These are phyloP conservation scores for Diarsia mendica DNA, from an alignment of 2,888 invertebrate species.

Conservation along the genomic window DNA sequence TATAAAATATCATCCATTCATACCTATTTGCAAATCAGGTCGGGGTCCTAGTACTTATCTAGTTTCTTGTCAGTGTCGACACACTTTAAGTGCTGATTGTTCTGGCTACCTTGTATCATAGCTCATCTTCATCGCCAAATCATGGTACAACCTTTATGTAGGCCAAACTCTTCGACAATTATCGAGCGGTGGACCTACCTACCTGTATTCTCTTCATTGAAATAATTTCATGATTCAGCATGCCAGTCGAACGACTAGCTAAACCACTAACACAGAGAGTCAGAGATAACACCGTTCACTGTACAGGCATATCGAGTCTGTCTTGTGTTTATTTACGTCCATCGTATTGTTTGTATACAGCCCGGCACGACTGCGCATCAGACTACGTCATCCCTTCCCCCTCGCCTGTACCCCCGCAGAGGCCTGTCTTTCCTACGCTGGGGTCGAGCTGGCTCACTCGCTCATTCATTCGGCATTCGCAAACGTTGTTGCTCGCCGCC, in stretches of 20 bases:
- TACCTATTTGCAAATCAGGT: conserved; percentile 12
- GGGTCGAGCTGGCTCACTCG: conserved; percentile 86
- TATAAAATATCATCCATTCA: conserved; percentile 2
- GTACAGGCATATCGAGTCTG: conserved; percentile 79
- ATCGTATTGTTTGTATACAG: conserved; percentile 90
- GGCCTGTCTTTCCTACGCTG: conserved; percentile 84
- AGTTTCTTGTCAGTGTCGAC: conserved; percentile 3
- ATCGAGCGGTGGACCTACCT: conserved; percentile 26
- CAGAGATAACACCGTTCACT: conserved; percentile 85
- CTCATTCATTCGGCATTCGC: conserved; percentile 90
- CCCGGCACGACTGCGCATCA: conserved; percentile 90
- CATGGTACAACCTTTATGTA: conserved; percentile 19
- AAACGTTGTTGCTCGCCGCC: conserved; percentile 84
- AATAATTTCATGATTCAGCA: conserved; percentile 61
- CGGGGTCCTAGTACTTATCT: conserved; percentile 14
- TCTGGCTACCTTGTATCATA: not conserved
- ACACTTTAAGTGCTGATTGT: not conserved
- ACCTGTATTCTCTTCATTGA: conserved; percentile 46
- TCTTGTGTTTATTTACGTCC: conserved; percentile 90
- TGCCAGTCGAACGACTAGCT: conserved; percentile 71
- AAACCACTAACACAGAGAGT: conserved; percentile 83
- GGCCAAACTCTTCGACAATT: conserved; percentile 11
- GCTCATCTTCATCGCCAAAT: conserved; percentile 14
- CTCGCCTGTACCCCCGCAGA: conserved; percentile 79
- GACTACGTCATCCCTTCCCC: conserved; percentile 85